Base-by-base conservation (phyloP, 2,888 invertebrate species). In the Eristalinus aeneus region DNA sequence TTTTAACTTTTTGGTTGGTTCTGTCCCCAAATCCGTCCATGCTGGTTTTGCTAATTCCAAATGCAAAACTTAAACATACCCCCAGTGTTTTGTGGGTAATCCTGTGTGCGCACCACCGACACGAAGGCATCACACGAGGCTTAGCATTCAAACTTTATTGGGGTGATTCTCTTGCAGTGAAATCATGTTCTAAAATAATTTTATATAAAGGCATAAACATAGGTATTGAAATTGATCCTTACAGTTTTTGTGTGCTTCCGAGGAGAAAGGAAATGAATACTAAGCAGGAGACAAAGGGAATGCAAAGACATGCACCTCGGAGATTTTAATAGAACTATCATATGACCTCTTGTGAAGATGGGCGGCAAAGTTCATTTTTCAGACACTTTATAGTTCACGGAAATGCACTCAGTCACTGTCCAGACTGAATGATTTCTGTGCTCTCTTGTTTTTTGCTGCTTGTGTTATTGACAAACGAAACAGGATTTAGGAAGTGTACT, bases 1-100 rank as follows among this genome's bases (percentile, higher is more conserved):
- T 85, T 31, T 68, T 53, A 73, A 71, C 82, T 82, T 86, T 86
- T 81, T 82, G 36, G 12, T 27, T 46, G 80, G 64, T 81, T 77
- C 56, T 69, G 60, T 69, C 61, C 68, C 61, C 60, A 79, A 81
- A 82, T 68, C 63, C 77, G 73, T 80, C 56, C 68, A 76, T 77
- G 85, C 72, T 77, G 86, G 82, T 87, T 87, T 83, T 83, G 87
- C 83, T 87, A 87, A 87, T 87, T 87, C 83, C 78, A 77, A 87
- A 83, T 87, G 87, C 87, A 87, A 87, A 87, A 87, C 83, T 87
- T 82, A 78, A 83, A 83, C 78, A 78, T 73, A 80, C 46, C 23
- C 27, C 8, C 4, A 60, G 22, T 32, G 61, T 54, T 77, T 71
- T 72, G 22, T 53, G 64, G 54, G 53, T 86, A 86, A 82, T 86